Percentiles rank a stretch among this genome's conserved stretches.
Evolutionary conservation across 35 echinoderm and acorn worm species (phyloP).

Genomic region (Stichopus chloronotus): DNA sequence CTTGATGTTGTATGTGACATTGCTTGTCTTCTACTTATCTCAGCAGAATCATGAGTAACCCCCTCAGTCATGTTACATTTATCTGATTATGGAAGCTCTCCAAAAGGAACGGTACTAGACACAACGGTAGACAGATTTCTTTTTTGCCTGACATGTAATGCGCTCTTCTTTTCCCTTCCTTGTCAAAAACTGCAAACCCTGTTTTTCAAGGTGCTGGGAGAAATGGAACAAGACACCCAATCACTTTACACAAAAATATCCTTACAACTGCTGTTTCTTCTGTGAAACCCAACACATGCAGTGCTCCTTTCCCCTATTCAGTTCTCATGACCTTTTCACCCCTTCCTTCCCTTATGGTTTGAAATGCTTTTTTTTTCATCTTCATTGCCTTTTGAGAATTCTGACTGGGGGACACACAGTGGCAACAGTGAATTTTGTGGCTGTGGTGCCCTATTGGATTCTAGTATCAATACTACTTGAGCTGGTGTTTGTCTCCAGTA

Average conservation of each 20-base stretch:
- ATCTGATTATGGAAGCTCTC: no score
- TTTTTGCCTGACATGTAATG: neutral
- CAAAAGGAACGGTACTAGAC: no score
- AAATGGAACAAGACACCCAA: neutral
- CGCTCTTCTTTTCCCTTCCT: neutral
- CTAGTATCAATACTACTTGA: neutral
- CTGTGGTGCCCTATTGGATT: neutral
- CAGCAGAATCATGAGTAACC: no score
- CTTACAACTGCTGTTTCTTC: neutral
- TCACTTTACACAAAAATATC: neutral
- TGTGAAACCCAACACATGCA: conserved; percentile 1
- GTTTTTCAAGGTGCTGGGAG: neutral
- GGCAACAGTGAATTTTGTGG: neutral
- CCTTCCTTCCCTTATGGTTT: conserved; percentile 36
- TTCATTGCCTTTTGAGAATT: neutral
- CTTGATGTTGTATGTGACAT: no score
- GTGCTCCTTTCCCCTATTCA: conserved; percentile 29
- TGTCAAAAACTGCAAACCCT: neutral
- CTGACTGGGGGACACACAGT: neutral
- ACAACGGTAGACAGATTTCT: neutral
- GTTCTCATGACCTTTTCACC: conserved; percentile 50
- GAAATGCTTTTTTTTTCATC: neutral
- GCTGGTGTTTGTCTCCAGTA: conserved; percentile 8
- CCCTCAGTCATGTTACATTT: no score
- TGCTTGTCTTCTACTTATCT: no score